phyloP scores from a whole-genome alignment of 2,888 invertebrate species.

The Octodonta nipae region DNA sequence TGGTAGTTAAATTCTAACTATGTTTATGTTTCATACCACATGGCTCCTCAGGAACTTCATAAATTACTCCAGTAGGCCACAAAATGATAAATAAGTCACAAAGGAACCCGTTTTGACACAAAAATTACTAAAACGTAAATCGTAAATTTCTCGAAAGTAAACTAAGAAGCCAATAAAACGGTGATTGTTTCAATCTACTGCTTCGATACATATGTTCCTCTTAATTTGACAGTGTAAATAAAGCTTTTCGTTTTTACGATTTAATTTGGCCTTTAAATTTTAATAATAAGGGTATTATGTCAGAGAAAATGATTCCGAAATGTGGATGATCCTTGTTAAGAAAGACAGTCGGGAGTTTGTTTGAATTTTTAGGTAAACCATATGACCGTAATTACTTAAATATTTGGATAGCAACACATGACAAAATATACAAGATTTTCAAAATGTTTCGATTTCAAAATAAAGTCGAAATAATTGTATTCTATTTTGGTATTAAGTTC shows the following conservation, averaged over 20 bases:
- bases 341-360: constrained; percentile 5
- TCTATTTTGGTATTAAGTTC: no score
- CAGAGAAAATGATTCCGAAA: constrained; percentile 6
- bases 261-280: constrained; percentile 8
- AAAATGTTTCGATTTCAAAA: no score
- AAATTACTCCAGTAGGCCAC: constrained; percentile 16
- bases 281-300: constrained; percentile 5
- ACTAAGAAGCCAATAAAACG: constrained; percentile 14
- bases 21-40: constrained; percentile 23
- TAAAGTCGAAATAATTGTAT: no score
- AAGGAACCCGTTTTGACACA: constrained; percentile 12
- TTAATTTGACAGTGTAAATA: constrained; percentile 10
- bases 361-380: constrained; percentile 4
- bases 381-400: constrained; percentile 6
- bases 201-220: constrained; percentile 13
- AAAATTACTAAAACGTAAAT: constrained; percentile 13
- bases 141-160: constrained; percentile 15
- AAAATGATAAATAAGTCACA: constrained; percentile 15
- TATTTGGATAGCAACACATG: no score
- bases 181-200: constrained; percentile 12
- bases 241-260: constrained; percentile 6
- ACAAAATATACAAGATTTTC: background rate
- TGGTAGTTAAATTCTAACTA: constrained; percentile 13
- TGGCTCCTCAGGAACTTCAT: constrained; percentile 19
- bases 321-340: constrained; percentile 5